These are phyloP conservation scores for Allobates femoralis DNA, from an alignment of 2,797 vertebrate genomes.

Conservation along the genomic window DNA sequence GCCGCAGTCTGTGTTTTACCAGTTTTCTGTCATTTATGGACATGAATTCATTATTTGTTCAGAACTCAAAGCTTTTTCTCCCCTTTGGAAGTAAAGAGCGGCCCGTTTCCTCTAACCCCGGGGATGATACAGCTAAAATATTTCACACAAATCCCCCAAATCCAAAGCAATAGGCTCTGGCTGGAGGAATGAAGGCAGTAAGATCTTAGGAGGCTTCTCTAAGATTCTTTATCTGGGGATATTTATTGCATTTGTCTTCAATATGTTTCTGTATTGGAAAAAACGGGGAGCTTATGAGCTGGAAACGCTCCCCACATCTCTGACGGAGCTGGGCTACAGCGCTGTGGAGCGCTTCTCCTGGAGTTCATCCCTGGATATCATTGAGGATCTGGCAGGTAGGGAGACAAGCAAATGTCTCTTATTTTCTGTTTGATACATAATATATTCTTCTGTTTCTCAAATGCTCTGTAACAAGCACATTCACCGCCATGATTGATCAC, in stretches of 20 bases:
- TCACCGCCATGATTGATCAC: background rate
- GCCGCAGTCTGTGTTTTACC: slow-evolving; percentile 75
- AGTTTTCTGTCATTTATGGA: slow-evolving; percentile 79
- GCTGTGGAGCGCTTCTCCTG: slow-evolving; percentile 86
- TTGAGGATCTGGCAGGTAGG: slow-evolving; percentile 85
- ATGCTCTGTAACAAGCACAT: background rate
- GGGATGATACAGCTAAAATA: slow-evolving; percentile 39
- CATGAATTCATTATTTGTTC: slow-evolving; percentile 79
- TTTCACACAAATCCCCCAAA: background rate
- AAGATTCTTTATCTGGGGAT: background rate
- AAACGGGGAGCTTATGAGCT: slow-evolving; percentile 90
- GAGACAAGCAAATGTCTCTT: background rate
- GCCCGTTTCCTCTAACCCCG: slow-evolving; percentile 48
- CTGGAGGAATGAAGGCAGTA: background rate
- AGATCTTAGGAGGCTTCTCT: background rate
- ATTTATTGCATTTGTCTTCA: slow-evolving; percentile 24
- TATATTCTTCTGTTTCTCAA: background rate
- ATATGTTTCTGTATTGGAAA: slow-evolving; percentile 94
- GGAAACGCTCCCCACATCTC: slow-evolving; percentile 78
- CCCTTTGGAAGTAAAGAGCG: slow-evolving; percentile 58
- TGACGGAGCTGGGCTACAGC: slow-evolving; percentile 70
- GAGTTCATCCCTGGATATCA: slow-evolving; percentile 86
- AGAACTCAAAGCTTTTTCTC: slow-evolving; percentile 56
- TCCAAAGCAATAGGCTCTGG: background rate
- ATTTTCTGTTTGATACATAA: background rate